Evolutionary conservation across 2,888 invertebrate genomes (phyloP), one percentile per base, ranked within the genome.

Genomic region (Chrysolina americana): DNA sequence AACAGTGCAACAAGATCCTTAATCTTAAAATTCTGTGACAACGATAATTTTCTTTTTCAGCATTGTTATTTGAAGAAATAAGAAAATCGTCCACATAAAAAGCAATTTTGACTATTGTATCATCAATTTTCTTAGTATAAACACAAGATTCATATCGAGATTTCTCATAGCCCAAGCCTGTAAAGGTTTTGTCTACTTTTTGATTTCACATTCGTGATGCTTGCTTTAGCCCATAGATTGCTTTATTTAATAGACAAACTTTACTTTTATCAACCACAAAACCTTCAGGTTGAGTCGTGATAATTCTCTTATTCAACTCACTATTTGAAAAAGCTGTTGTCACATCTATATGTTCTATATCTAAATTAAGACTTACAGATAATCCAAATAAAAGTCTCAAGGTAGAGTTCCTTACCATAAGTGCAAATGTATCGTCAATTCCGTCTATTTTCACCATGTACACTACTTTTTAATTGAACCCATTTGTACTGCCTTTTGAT

Each of bases 71-170:
- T 50, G 50, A 50, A 50, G 13, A 50, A 50, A 50, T 50, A 50
- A 50, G 50, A 19, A 50, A 50, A 50, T 50, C 50, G 50, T 50
- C 50, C 50, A 50, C 50, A 17, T 19, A 50, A 50, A 50, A 15
- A 50, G 50, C 50, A 50, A 50, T 50, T 50, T 10, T 50, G 50
- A 50, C 50, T 50, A 50, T 50, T 50, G 50, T 50, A 15, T 50
- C 17, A 50, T 50, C 50, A 50, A 50, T 50, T 50, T 50, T 13
- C 50, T 50, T 50, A 50, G 13, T 50, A 19, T 50, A 50, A 50
- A 50, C 50, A 50, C 50, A 50, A 50, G 50, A 50, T 50, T 50
- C 15, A 50, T 50, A 50, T 50, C 50, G 50, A 50, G 50, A 50
- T 50, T 50, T 50, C 15, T 50, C 50, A 50, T 50, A 50, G 50